A percentile compares a stretch with the other conserved stretches of the same genome.
Conservation (phyloP, 2,888 invertebrate species). For the Monoplex corrugatus region DNA sequence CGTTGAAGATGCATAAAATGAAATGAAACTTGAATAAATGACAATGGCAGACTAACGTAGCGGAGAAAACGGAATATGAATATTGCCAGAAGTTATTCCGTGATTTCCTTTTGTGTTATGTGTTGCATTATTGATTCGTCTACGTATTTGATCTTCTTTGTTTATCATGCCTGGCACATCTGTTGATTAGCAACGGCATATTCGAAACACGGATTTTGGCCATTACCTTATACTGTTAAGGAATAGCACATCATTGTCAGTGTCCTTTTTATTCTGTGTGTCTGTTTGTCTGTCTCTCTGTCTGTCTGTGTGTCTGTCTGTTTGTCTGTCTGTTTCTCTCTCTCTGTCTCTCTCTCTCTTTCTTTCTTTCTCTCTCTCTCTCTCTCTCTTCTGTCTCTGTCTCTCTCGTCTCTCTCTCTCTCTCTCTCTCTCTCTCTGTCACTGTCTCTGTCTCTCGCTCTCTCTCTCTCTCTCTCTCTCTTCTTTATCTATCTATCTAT, state of each 20-base stretch:
- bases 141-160: no score
- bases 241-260: background rate
- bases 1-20: no score
- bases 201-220: no score
- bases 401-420: slow-evolving; percentile 36
- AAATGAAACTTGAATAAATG: no score
- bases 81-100: no score
- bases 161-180: no score
- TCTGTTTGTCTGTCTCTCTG: background rate
- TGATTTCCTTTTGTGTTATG: no score
- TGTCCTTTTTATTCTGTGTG: slow-evolving; percentile 19
- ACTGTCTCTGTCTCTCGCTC: slow-evolving; percentile 13
- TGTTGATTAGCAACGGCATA: no score
- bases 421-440: slow-evolving; percentile 8
- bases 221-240: no score
- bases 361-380: slow-evolving; percentile 14
- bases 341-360: slow-evolving; percentile 39
- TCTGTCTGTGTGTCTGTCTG: slow-evolving; percentile 4
- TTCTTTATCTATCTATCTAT: slow-evolving; percentile 26
- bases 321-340: background rate
- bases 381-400: background rate
- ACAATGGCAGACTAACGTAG: no score
- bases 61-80: no score
- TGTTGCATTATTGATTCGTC: no score
- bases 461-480: background rate